A percentile compares a stretch with the other conserved stretches of the same genome.
Evolutionary conservation across 2,888 invertebrate genomes (phyloP).

Genomic region (Melanargia galathea): DNA sequence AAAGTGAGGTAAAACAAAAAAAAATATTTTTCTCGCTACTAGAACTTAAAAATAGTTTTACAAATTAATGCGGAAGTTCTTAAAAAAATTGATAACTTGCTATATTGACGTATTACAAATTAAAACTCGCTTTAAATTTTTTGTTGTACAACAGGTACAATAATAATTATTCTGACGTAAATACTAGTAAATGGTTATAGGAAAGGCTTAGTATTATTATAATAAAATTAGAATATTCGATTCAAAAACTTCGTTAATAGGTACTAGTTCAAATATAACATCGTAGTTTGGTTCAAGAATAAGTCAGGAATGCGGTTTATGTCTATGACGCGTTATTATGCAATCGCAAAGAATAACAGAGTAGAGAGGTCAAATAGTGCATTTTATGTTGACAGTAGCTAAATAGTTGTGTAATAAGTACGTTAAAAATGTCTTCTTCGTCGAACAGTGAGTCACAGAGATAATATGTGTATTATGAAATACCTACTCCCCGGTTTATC

Average conservation of each 20-base stretch:
- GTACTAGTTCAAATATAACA: neutral
- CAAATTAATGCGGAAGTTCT: slow-evolving; percentile 2
- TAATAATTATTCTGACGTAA: neutral
- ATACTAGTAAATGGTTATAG: neutral
- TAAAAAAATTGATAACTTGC: neutral
- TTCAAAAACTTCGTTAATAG: neutral
- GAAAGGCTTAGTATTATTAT: too few species aligned
- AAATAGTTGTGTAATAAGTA: slow-evolving; percentile 27
- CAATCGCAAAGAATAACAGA: slow-evolving; percentile 23
- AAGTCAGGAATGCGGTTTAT: slow-evolving; percentile 8
- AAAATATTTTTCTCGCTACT: too few species aligned
- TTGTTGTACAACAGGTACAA: neutral
- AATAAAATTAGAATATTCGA: too few species aligned
- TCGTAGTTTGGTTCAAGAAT: slow-evolving; percentile 1
- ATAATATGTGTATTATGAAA: neutral
- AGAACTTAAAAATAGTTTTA: too few species aligned
- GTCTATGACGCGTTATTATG: slow-evolving; percentile 25
- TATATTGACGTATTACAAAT: neutral
- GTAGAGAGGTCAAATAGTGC: slow-evolving; percentile 23
- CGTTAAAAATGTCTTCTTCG: neutral
- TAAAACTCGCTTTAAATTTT: neutral
- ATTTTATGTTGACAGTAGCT: slow-evolving; percentile 20
- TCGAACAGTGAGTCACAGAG: neutral
- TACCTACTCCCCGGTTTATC: slow-evolving; percentile 9
- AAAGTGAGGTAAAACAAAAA: too few species aligned